Base-by-base conservation (phyloP, 2,113 vertebrate species). In the Argyrosomus japonicus region DNA sequence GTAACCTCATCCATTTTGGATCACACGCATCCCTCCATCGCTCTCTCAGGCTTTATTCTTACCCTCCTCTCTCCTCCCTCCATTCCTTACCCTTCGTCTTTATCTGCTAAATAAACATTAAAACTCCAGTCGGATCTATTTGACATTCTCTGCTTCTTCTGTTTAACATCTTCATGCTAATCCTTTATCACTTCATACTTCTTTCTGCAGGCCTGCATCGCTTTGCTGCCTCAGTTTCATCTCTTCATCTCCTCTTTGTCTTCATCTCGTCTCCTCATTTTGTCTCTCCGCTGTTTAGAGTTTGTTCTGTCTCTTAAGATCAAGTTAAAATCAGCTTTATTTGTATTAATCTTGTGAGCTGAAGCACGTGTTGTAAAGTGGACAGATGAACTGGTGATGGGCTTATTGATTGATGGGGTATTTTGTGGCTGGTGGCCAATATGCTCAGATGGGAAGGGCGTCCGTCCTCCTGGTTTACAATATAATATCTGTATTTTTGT, bases 1-100 rank as follows among this genome's bases (percentile, higher is more conserved):
- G 58, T 62, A 84, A 75, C 77, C 67, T 81, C 83, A 84, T 87
- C 21, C 53, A 84, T 84, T 85, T 75, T 84, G 7, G 7, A 82
- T 80, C 56, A 18, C 8, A 15, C 62, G 6, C 1, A 8, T 71
- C n/a, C 51, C 25, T 54, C 25, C 12, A 14, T 57, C 36, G 15
- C 11, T 56, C 43, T 17, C 21, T 40, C 19, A 54, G 15, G 0
- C 13, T 36, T 40, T 12, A 54, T 32, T n/a, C 19, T 3, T 51
- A 1, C n/a, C 13, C 6, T 17, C 60, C n/a, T 47, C 51, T 7
- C 13, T 32, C 25, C 19, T 51, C 45, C 32, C 3, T 50, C 13
- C 1, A 4, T 48, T 25, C 6, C 10, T 21, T 18, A 68, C 51
- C 15, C 2, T 8, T 12, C 21, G 27, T 23, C 3, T 19, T 1